Base-by-base conservation (phyloP, 2,797 vertebrate species). In the Eulemur coronatus region DNA sequence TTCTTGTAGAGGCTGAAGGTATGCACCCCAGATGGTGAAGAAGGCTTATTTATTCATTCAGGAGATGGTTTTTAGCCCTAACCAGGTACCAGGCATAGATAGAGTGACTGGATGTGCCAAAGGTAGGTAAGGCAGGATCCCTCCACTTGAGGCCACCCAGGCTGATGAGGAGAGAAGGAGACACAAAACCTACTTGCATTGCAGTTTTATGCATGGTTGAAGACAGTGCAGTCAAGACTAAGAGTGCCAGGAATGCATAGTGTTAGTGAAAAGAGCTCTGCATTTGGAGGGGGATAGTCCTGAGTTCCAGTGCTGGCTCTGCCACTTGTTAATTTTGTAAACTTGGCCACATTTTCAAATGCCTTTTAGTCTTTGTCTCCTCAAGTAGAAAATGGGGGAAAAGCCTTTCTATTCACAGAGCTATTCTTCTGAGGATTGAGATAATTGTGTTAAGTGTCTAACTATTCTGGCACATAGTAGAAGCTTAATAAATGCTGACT, bases 401-500 rank as follows among this genome's bases (percentile, higher is more conserved):
- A 65, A 14, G 30, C 52, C 9, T 46, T 91, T 82, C 33, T 63
- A 18, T 5, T 88, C 48, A 17, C 2, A 59, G 17, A 86, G 52
- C 59, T 78, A 1, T 78, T 89, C 52, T 78, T 79, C 12, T 70
- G 59, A 92, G 48, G 46, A 69, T 8, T 55, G 59, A 84, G 46
- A 72, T 89, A 82, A 43, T 61, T 69, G 5, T 72, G 12, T 59
- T 52, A 78, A 92, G 33, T 48, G 1, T 41, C 22, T 30, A 12
- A 15, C 33, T 84, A 52, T 69, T 85, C 33, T 80, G 38, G 30
- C n/a, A 81, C 50, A 82, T 55, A 78, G 59, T 50, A 59, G 38
- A 55, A 15, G 12, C 46, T 94, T 89, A 91, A 72, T 89, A 90
- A 82, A 81, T 72, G 20, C 59, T 61, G 15, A 55, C 57, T 22